Conservation (phyloP, 1,140 invertebrate genomes). For the Lordiphosa collinella region DNA sequence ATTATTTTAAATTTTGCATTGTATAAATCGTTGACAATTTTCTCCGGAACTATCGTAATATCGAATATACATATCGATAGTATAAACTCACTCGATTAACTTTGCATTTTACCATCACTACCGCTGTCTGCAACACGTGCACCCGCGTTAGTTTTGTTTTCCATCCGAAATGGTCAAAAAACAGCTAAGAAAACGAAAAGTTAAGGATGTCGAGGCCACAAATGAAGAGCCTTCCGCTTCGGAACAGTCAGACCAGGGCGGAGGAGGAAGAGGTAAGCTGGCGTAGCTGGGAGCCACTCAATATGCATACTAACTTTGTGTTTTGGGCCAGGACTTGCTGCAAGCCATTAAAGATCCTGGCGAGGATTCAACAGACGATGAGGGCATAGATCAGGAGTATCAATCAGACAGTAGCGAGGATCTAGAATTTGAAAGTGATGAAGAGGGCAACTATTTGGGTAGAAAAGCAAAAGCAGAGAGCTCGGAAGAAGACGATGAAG, state of each 20-base stretch:
- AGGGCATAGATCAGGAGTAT: constrained; percentile 80
- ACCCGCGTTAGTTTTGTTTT: constrained; percentile 64
- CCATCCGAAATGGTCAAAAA: constrained; percentile 57
- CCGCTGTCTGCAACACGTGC: constrained; percentile 61
- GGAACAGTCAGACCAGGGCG: constrained; percentile 55
- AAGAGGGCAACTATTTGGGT: constrained; percentile 80
- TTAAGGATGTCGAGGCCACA: constrained; percentile 38
- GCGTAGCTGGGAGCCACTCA: too few relatives aligned
- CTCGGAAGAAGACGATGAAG: constrained; percentile 38
- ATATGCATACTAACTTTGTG: not conserved
- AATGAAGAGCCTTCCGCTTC: constrained; percentile 36
- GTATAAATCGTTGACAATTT: too few relatives aligned
- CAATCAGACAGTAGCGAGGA: constrained; percentile 82
- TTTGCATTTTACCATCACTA: constrained; percentile 28
- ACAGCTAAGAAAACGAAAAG: constrained; percentile 46
- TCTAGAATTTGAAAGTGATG: constrained; percentile 80
- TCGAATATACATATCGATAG: too few relatives aligned
- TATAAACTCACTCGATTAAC: too few relatives aligned
- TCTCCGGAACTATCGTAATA: too few relatives aligned
- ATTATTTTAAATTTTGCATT: too few relatives aligned
- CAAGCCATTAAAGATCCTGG: constrained; percentile 64
- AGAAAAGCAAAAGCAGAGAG: constrained; percentile 35
- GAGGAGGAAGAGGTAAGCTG: constrained; percentile 48
- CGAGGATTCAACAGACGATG: constrained; percentile 68
- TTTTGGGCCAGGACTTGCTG: constrained; percentile 40